Conservation (phyloP, 2,113 vertebrate genomes). For the Ciconia boyciana region DNA sequence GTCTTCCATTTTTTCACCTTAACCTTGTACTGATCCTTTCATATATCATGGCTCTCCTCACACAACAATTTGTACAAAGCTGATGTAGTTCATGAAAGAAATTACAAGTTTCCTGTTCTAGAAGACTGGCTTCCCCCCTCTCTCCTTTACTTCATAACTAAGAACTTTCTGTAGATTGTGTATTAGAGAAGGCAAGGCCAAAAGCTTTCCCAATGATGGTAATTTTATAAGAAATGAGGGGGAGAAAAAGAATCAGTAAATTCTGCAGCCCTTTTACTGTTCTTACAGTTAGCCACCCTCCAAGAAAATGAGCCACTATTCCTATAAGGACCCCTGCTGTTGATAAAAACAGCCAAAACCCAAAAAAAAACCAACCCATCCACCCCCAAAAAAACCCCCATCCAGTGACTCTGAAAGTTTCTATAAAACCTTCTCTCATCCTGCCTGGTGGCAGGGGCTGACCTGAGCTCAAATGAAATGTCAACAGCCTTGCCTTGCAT, state of each 20-base stretch:
- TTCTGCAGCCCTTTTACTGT: neutral
- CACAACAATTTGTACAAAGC: neutral
- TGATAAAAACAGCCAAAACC: neutral
- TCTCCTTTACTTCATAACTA: neutral
- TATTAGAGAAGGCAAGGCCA: neutral
- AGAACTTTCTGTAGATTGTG: neutral
- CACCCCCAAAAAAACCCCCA: no score
- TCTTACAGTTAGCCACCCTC: neutral
- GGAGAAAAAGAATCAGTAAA: neutral
- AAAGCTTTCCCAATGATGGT: neutral
- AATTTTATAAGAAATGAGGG: neutral
- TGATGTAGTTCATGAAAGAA: neutral
- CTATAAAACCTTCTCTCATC: neutral
- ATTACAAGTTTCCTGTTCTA: neutral
- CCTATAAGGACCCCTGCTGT: neutral
- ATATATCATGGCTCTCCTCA: neutral
- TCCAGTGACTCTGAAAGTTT: neutral
- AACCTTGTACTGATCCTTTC: neutral
- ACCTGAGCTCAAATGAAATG: neutral
- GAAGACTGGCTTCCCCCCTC: neutral
- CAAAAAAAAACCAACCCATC: rapidly evolving
- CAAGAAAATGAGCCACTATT: neutral
- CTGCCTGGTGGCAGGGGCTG: neutral
- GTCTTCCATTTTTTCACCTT: neutral
- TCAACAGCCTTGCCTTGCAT: neutral